Evolutionary conservation across 2,797 vertebrate species (phyloP).

Genomic region (Paramormyrops hopkinsi): DNA sequence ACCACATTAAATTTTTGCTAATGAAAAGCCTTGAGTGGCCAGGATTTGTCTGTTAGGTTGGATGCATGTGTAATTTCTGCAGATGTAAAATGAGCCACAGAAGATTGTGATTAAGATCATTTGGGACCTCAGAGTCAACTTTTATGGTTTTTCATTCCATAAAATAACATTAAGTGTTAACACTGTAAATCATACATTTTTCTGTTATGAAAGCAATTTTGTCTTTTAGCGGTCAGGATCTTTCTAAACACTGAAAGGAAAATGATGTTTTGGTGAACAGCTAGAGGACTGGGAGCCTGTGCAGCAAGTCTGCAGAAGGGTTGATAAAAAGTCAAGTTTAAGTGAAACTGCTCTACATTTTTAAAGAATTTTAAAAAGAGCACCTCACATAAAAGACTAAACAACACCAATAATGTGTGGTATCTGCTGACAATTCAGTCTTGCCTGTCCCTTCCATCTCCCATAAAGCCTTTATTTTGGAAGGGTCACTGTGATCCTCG

Average conservation of each 20-base stretch:
- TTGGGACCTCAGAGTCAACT: not conserved
- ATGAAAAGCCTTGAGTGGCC: not conserved
- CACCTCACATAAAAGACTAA: not conserved
- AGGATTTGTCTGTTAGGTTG: not conserved
- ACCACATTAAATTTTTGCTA: not conserved
- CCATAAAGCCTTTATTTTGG: not conserved
- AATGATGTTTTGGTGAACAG: not conserved
- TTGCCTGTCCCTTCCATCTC: not conserved
- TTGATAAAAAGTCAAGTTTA: not conserved
- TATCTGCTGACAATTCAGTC: not conserved
- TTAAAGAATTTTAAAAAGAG: not conserved
- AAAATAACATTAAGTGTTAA: not conserved
- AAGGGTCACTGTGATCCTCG: not conserved
- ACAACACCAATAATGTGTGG: not conserved
- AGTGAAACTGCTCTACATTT: not conserved
- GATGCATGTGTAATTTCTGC: not conserved
- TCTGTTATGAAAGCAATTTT: not conserved
- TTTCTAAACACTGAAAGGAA: not conserved
- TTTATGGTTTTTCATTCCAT: not conserved
- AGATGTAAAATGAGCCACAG: not conserved
- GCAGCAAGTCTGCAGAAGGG: not conserved
- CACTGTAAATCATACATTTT: not conserved
- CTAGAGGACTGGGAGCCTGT: not conserved
- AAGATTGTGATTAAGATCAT: not conserved
- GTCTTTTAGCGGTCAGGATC: not conserved